These are phyloP conservation scores for Macrotrachela quadricornifera DNA, from an alignment of 1,140 invertebrate species.

Conservation along the genomic window DNA sequence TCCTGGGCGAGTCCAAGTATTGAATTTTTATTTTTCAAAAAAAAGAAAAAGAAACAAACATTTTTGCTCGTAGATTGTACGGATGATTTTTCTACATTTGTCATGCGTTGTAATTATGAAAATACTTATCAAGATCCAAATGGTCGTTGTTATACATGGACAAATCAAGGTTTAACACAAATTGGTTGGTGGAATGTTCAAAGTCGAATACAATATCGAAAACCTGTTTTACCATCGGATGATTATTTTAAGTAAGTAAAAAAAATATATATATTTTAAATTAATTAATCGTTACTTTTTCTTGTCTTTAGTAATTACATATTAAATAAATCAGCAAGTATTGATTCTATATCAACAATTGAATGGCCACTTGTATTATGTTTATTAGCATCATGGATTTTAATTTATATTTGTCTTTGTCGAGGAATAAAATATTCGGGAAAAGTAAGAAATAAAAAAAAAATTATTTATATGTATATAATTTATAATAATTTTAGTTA, in stretches of 20 bases:
- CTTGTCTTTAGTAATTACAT: constrained; percentile 24
- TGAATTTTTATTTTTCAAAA: constrained; percentile 26
- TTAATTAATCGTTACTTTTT: neutral
- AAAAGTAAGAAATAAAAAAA: constrained; percentile 20
- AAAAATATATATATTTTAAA: neutral
- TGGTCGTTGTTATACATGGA: constrained; percentile 4
- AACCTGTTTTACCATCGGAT: constrained; percentile 34
- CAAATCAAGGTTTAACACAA: neutral
- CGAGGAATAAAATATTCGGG: constrained; percentile 27
- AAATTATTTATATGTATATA: neutral
- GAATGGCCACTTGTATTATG: constrained; percentile 8
- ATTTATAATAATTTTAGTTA: neutral
- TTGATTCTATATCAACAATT: constrained; percentile 7
- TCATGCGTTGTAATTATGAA: neutral
- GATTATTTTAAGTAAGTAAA: constrained; percentile 5
- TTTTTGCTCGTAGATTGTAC: constrained; percentile 6
- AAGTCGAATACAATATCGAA: constrained; percentile 5
- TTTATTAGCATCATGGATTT: constrained; percentile 8
- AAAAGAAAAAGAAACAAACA: neutral
- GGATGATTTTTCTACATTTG: constrained; percentile 4
- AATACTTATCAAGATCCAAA: constrained; percentile 1
- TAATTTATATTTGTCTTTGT: constrained; percentile 11
- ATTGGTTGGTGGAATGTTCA: constrained; percentile 7
- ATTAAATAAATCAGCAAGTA: constrained; percentile 9
- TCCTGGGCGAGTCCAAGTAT: constrained; percentile 40